Evolutionary conservation across 2,113 vertebrate species (phyloP).

Genomic region (Pygoscelis antarcticus): DNA sequence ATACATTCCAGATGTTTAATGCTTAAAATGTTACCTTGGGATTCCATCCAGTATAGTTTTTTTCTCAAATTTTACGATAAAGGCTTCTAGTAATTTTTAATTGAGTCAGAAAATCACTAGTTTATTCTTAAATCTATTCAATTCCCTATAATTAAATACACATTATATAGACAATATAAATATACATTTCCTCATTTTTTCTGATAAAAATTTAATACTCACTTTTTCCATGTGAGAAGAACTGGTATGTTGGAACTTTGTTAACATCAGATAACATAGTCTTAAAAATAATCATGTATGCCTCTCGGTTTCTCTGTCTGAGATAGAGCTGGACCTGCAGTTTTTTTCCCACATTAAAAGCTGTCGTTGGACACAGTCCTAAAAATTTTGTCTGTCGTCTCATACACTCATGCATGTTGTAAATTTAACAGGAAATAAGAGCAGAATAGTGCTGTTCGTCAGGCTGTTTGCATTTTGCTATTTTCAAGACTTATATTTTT

Average conservation of each 20-base stretch:
- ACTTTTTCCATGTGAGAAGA: neutral
- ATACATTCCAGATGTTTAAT: slow-evolving; percentile 46
- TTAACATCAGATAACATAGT: neutral
- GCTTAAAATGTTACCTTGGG: slow-evolving; percentile 43
- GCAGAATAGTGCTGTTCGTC: neutral
- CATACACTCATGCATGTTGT: neutral
- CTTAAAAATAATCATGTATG: neutral
- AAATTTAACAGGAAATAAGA: neutral
- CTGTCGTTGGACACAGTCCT: neutral
- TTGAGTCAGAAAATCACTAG: neutral
- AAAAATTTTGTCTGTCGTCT: neutral
- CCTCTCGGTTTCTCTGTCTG: neutral
- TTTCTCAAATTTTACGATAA: neutral
- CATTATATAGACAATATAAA: neutral
- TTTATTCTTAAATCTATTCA: neutral
- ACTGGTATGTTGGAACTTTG: neutral
- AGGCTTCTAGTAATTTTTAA: neutral
- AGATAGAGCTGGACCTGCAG: neutral
- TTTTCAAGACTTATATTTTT: neutral
- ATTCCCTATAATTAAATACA: neutral
- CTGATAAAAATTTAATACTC: neutral
- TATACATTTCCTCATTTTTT: neutral
- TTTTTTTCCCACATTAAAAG: neutral
- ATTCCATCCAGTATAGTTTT: neutral
- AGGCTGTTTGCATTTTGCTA: neutral